Evolutionary conservation across 2,888 invertebrate genomes (phyloP).

Genomic region (Oscheius sp.): DNA sequence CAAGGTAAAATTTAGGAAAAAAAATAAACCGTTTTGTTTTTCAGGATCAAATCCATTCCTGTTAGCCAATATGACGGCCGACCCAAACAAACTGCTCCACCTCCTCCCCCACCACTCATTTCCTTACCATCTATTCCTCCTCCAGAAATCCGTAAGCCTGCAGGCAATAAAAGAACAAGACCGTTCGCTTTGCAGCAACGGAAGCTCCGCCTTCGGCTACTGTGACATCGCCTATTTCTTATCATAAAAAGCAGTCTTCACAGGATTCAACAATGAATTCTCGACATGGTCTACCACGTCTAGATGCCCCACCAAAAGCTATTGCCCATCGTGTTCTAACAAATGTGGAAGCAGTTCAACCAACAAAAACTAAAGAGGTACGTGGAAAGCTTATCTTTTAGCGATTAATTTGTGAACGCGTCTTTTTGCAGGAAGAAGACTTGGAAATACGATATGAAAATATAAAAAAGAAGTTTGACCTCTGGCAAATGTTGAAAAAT

Average conservation of each 20-base stretch:
- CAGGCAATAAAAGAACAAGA: not conserved
- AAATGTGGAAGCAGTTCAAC: not conserved
- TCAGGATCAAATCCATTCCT: conserved; percentile 24
- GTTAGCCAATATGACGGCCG: conserved; percentile 29
- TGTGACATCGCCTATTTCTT: not conserved
- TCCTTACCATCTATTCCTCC: not conserved
- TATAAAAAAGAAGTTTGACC: conserved; percentile 21
- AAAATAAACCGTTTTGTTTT: not conserved
- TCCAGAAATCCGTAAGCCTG: no score
- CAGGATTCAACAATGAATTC: not conserved
- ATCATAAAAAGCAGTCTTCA: conserved; percentile 4
- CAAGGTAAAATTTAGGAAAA: not conserved
- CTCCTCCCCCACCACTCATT: conserved; percentile 11
- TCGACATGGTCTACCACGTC: not conserved
- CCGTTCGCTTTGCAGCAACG: not conserved
- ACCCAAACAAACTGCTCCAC: conserved; percentile 29
- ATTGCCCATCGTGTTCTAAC: not conserved
- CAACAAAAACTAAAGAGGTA: conserved; percentile 13
- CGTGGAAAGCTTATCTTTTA: no score
- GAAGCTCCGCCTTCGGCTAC: not conserved
- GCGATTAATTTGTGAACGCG: not conserved
- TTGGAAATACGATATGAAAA: conserved; percentile 17
- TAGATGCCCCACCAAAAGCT: conserved; percentile 22
- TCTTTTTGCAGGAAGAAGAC: conserved; percentile 23
- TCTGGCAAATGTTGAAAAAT: conserved; percentile 17